Percentiles rank a stretch among this genome's conserved stretches.
Conservation (phyloP, 2,888 invertebrate genomes). For the Tetragonisca angustula region DNA sequence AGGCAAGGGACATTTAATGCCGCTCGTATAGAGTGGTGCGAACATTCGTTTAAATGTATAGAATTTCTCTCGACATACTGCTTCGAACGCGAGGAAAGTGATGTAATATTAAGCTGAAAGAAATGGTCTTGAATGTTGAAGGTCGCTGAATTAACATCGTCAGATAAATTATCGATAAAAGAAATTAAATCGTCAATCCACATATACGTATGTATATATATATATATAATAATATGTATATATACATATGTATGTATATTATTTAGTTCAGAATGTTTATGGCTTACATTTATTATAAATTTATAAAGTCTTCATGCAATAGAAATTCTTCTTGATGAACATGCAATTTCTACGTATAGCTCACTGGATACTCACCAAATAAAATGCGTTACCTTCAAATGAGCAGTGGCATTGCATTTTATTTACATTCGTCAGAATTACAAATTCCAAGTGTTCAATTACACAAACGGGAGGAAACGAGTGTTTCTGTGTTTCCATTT, state of each 20-base stretch:
- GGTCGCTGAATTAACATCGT: neutral
- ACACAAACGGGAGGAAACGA: neutral
- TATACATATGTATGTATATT: neutral
- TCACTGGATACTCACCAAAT: neutral
- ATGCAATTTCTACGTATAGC: neutral
- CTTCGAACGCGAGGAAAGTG: constrained; percentile 51
- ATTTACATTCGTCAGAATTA: neutral
- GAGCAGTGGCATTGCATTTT: neutral
- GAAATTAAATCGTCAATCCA: neutral
- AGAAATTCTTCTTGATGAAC: neutral
- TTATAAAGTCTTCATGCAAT: neutral
- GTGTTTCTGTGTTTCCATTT: neutral
- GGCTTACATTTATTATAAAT: neutral
- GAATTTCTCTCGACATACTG: constrained; percentile 51
- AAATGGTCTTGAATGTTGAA: neutral
- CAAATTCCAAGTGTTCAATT: neutral
- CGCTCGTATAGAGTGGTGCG: constrained; percentile 26
- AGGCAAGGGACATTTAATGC: constrained; percentile 34
- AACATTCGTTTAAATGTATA: constrained; percentile 46
- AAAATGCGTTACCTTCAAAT: neutral
- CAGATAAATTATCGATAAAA: neutral
- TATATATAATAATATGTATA: too few relatives aligned
- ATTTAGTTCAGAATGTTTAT: neutral
- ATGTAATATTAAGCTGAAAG: constrained; percentile 28
- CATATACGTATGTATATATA: neutral